Conservation (phyloP, 2,797 vertebrate species). For the Clamator glandarius region DNA sequence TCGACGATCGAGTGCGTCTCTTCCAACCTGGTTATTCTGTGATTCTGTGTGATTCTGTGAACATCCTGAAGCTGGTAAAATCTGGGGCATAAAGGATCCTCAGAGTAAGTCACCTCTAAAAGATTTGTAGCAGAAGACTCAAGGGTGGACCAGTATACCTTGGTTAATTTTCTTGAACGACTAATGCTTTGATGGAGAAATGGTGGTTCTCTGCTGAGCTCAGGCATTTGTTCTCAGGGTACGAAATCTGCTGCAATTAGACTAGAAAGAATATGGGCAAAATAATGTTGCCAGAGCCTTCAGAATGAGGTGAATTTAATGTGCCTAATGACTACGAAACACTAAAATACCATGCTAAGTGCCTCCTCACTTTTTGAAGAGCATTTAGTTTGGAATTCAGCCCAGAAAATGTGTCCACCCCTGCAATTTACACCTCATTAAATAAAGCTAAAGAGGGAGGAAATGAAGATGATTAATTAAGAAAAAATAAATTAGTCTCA, state of each 20-base stretch:
- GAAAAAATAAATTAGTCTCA: constrained; percentile 27
- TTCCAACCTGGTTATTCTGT: too few relatives aligned
- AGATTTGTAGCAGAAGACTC: neutral
- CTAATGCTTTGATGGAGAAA: fast-evolving
- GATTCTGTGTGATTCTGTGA: too few relatives aligned
- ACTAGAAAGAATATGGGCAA: fast-evolving
- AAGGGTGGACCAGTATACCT: too few relatives aligned
- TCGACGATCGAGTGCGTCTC: too few relatives aligned
- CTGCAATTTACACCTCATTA: constrained; percentile 38
- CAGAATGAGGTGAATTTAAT: neutral
- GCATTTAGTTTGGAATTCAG: constrained; percentile 27
- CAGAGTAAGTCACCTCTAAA: too few relatives aligned
- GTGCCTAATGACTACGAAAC: neutral
- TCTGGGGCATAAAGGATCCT: neutral
- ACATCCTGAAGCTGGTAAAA: fast-evolving
- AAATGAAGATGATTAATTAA: constrained; percentile 58
- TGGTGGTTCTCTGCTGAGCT: neutral
- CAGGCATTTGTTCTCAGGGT: neutral
- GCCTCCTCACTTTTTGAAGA: neutral
- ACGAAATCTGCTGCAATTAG: neutral
- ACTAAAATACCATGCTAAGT: neutral
- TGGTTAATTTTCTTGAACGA: neutral
- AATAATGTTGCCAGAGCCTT: neutral
- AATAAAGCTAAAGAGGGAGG: constrained; percentile 13
- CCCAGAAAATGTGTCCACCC: constrained; percentile 50